These are phyloP conservation scores for Brachypterus glaber DNA, from an alignment of 2,888 invertebrate species.

Conservation along the genomic window DNA sequence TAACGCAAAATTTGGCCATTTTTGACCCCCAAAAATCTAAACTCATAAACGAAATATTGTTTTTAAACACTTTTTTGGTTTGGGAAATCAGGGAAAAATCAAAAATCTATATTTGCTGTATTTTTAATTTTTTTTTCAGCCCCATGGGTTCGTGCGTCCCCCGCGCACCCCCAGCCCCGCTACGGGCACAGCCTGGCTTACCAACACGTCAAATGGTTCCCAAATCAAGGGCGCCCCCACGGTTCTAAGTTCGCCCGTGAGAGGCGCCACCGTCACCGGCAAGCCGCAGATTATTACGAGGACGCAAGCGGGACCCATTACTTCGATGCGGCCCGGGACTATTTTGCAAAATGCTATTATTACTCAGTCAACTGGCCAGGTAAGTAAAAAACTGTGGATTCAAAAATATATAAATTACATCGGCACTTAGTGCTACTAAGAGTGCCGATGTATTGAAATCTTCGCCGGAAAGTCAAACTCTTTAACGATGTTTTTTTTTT, in stretches of 20 bases:
- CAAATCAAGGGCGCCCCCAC: constrained; percentile 38
- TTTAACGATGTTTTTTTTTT: too few species aligned
- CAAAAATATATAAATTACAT: too few species aligned
- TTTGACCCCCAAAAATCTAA: too few species aligned
- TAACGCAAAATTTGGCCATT: too few species aligned
- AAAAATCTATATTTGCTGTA: constrained; percentile 2
- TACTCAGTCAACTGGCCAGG: constrained; percentile 36
- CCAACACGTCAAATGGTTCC: constrained; percentile 34
- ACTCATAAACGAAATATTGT: constrained; percentile 3
- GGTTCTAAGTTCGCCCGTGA: constrained; percentile 36
- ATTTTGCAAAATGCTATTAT: constrained; percentile 39
- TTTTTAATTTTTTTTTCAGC: constrained; percentile 13
- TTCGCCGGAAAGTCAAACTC: too few species aligned
- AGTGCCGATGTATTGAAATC: too few species aligned
- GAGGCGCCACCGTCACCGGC: constrained; percentile 34
- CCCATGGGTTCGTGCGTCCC: constrained; percentile 35
- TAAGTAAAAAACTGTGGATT: constrained; percentile 14
- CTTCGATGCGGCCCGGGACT: constrained; percentile 35
- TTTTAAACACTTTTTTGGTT: constrained; percentile 1
- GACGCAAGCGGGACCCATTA: constrained; percentile 29
- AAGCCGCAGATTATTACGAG: constrained; percentile 35
- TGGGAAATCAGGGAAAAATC: constrained; percentile 1
- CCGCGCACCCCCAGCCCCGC: constrained; percentile 39
- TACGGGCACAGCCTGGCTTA: constrained; percentile 36
- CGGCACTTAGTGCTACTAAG: too few species aligned